Evolutionary conservation across 2,797 vertebrate species (phyloP).

Genomic region (Intellagama lesueurii): DNA sequence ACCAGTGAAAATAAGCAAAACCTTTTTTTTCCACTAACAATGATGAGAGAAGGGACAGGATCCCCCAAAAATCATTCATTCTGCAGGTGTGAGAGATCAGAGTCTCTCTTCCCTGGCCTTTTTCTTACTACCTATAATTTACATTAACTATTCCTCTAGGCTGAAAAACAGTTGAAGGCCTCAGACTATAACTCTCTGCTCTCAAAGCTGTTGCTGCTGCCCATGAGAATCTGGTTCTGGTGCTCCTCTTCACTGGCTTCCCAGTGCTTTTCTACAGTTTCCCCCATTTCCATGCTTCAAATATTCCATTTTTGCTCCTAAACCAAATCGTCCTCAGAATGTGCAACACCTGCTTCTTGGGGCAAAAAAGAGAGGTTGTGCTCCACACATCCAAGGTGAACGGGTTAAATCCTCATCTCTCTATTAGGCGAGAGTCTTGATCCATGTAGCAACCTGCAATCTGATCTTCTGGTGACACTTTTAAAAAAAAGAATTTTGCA

Average conservation of each 20-base stretch:
- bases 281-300: not conserved
- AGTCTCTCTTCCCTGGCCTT: not conserved
- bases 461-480: not conserved
- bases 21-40: too few species aligned
- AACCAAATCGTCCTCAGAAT: not conserved
- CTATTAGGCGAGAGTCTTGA: not conserved
- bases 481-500: not conserved
- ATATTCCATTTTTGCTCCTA: not conserved
- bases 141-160: too few species aligned
- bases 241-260: not conserved
- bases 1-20: not conserved
- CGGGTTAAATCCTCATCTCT: not conserved
- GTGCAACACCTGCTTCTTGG: not conserved
- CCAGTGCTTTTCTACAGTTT: not conserved
- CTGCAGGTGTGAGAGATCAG: not conserved
- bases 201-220: not conserved
- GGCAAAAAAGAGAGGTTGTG: not conserved
- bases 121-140: not conserved
- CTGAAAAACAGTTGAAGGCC: not conserved
- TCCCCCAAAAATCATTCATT: not conserved
- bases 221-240: not conserved
- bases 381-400: not conserved
- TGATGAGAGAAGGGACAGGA: too few species aligned
- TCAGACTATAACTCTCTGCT: not conserved
- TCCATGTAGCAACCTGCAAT: not conserved